Conservation (phyloP, 2,888 invertebrate species). For the Epistrophe eligans region DNA sequence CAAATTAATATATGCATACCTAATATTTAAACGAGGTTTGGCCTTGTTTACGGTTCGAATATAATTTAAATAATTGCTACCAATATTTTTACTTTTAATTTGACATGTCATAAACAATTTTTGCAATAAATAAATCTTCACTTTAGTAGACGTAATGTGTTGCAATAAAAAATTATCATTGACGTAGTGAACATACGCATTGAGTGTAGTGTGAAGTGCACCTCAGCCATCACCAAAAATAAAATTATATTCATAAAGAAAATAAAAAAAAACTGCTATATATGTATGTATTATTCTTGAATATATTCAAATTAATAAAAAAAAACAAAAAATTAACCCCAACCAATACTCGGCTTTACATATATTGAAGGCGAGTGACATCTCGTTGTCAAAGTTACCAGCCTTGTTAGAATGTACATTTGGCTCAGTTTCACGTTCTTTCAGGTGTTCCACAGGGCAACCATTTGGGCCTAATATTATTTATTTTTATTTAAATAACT, state of each 20-base stretch:
- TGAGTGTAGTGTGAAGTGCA: neutral
- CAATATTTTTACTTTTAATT: conserved; percentile 10
- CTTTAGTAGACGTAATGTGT: neutral
- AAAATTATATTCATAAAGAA: conserved; percentile 32
- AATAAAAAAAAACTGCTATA: neutral
- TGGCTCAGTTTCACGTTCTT: too few species aligned
- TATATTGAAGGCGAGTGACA: neutral
- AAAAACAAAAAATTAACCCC: neutral
- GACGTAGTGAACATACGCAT: neutral
- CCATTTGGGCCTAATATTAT: too few species aligned
- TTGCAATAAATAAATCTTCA: conserved; percentile 32
- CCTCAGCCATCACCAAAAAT: conserved; percentile 1
- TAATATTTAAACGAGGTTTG: neutral
- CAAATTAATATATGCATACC: neutral
- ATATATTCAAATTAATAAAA: conserved; percentile 55
- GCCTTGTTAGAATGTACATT: too few species aligned
- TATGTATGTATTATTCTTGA: conserved; percentile 40
- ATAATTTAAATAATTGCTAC: neutral
- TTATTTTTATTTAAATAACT: too few species aligned
- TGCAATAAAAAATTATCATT: conserved; percentile 11
- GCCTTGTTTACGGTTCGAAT: conserved; percentile 2
- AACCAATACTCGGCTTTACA: neutral
- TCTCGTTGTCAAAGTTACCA: neutral
- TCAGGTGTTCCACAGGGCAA: too few species aligned
- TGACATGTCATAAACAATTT: conserved; percentile 37